These are phyloP conservation scores for Limnephilus lunatus DNA, from an alignment of 2,888 invertebrate species.

Conservation along the genomic window DNA sequence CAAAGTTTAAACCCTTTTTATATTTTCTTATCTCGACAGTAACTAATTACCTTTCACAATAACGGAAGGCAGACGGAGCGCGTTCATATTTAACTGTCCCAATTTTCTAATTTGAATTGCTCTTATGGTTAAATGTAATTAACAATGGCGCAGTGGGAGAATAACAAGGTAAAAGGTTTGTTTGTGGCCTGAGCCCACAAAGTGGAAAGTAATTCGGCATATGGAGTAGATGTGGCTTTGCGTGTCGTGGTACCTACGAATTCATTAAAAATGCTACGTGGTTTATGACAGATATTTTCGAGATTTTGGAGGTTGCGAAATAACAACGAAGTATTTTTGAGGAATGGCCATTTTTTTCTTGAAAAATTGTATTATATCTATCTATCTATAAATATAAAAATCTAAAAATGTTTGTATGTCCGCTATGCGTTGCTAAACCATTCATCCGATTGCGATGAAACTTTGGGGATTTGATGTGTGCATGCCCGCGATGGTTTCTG, in stretches of 20 bases:
- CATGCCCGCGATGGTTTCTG: no score
- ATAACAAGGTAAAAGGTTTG: not conserved
- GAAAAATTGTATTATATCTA: no score
- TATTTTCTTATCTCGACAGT: conserved; percentile 29
- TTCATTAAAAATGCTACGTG: not conserved
- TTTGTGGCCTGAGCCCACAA: not conserved
- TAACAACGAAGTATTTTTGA: no score
- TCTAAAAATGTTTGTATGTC: no score
- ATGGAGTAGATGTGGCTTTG: not conserved
- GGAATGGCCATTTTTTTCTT: no score
- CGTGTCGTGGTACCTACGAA: not conserved
- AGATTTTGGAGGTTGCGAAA: no score
- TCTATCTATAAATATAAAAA: no score
- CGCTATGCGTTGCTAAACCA: no score
- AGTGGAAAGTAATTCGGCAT: not conserved
- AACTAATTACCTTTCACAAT: conserved; percentile 24
- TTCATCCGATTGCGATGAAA: no score
- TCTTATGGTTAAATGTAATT: not conserved
- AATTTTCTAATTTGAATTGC: conserved; percentile 23
- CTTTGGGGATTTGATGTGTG: no score
- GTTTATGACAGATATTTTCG: not conserved
- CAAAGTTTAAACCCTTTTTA: not conserved
- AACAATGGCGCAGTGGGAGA: not conserved
- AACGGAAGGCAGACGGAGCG: conserved; percentile 16
- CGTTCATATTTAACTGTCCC: conserved; percentile 34